These are phyloP conservation scores for Paracentrotus lividus DNA, from an alignment of 53 echinoderm and acorn worm genomes.

Conservation along the genomic window DNA sequence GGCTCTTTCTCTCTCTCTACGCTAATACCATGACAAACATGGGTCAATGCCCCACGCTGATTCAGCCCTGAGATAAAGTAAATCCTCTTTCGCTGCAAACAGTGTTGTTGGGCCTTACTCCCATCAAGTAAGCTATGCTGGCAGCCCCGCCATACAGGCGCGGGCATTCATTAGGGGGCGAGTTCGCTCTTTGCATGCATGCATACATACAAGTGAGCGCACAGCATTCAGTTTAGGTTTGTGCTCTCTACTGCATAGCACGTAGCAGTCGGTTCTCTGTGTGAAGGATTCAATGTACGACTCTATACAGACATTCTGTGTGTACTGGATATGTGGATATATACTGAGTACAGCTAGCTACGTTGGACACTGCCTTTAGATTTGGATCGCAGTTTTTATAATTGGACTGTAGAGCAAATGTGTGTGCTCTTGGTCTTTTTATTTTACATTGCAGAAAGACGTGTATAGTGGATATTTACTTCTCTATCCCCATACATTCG, in stretches of 20 bases:
- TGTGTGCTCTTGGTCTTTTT: not conserved
- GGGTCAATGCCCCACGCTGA: slow-evolving; percentile 70
- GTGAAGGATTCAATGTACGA: slow-evolving; percentile 5
- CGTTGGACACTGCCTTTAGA: slow-evolving; percentile 22
- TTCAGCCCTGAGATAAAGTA: slow-evolving; percentile 59
- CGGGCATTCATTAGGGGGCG: slow-evolving; percentile 67
- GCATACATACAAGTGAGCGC: slow-evolving; percentile 47
- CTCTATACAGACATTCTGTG: slow-evolving; percentile 17
- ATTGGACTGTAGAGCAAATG: slow-evolving; percentile 2
- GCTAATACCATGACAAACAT: slow-evolving; percentile 67
- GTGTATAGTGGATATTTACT: slow-evolving; percentile 29
- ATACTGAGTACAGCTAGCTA: slow-evolving; percentile 18
- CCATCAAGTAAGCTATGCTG: slow-evolving; percentile 20
- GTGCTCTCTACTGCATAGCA: not conserved
- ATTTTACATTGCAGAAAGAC: slow-evolving; percentile 14
- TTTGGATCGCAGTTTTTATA: slow-evolving; percentile 4
- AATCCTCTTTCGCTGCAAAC: slow-evolving; percentile 68
- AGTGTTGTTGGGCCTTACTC: slow-evolving; percentile 49
- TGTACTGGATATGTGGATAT: slow-evolving; percentile 49
- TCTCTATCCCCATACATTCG: not conserved
- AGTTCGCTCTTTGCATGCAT: slow-evolving; percentile 53
- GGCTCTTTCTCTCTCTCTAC: not conserved
- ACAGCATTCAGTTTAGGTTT: slow-evolving; percentile 10
- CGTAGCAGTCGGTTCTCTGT: not conserved
- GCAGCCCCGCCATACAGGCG: slow-evolving; percentile 35